Evolutionary conservation across 2,888 invertebrate genomes (phyloP).

Genomic region (Drosophila kanekoi): DNA sequence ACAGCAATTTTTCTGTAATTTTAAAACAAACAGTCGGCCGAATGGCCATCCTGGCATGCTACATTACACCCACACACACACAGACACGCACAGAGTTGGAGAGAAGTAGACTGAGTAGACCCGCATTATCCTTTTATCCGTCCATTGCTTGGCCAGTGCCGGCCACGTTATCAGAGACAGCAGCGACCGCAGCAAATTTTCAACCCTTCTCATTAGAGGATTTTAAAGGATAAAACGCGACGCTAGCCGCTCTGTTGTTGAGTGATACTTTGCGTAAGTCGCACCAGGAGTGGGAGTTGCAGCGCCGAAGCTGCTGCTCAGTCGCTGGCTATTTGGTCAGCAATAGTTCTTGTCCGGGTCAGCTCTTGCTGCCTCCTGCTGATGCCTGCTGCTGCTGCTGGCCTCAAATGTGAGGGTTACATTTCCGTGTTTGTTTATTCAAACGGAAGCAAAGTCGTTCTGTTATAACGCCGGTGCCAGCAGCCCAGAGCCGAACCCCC

Average conservation of each 20-base stretch:
- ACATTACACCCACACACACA: constrained; percentile 64
- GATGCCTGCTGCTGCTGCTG: constrained; percentile 23
- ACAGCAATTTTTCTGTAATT: constrained; percentile 79
- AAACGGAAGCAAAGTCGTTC: constrained; percentile 81
- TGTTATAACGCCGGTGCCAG: constrained; percentile 76
- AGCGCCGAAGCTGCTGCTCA: constrained; percentile 10
- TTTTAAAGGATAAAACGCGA: constrained; percentile 80
- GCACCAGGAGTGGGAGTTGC: background rate
- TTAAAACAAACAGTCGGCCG: constrained; percentile 71
- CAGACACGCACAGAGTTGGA: background rate
- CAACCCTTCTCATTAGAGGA: constrained; percentile 84
- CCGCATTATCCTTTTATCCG: constrained; percentile 83
- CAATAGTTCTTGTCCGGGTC: constrained; percentile 61
- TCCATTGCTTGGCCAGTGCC: constrained; percentile 66
- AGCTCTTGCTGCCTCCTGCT: constrained; percentile 25
- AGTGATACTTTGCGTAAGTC: constrained; percentile 69
- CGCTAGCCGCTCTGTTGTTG: constrained; percentile 73
- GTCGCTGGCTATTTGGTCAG: constrained; percentile 65
- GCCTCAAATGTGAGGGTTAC: constrained; percentile 69
- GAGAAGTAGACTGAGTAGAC: constrained; percentile 38
- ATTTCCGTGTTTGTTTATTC: constrained; percentile 82
- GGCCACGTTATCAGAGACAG: constrained; percentile 75
- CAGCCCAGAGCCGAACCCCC: constrained; percentile 32
- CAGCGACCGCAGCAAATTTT: constrained; percentile 76
- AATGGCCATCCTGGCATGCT: constrained; percentile 49